Evolutionary conservation across 2,113 vertebrate species (phyloP).

Genomic region (Lagopus muta): DNA sequence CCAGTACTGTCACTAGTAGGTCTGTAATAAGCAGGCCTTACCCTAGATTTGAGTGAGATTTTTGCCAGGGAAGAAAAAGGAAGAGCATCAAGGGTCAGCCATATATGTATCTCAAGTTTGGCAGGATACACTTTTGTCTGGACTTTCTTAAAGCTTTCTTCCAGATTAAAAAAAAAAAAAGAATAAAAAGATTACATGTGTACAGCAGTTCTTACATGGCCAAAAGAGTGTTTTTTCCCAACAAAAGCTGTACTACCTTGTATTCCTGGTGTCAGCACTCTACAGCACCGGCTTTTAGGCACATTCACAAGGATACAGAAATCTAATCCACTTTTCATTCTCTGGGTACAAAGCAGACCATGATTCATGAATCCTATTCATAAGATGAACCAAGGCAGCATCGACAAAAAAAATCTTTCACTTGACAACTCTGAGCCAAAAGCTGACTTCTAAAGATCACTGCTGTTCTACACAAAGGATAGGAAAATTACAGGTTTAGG

Average conservation of each 20-base stretch:
- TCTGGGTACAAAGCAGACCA: neutral
- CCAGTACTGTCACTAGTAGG: neutral
- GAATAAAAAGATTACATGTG: neutral
- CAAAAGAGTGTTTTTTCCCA: neutral
- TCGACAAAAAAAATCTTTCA: neutral
- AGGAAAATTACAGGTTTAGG: neutral
- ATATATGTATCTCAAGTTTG: neutral
- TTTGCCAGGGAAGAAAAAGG: neutral
- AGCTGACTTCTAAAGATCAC: neutral
- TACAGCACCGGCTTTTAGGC: neutral
- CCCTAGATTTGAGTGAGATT: neutral
- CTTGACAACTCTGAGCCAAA: neutral
- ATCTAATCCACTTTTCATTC: conserved; percentile 10
- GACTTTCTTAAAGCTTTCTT: neutral
- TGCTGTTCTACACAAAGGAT: neutral
- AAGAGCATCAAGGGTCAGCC: neutral
- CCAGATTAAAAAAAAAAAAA: too few relatives aligned
- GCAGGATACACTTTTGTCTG: accelerated
- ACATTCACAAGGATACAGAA: neutral
- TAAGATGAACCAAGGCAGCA: neutral
- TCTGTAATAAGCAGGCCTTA: neutral
- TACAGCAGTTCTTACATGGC: neutral
- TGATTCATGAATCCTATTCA: conserved; percentile 7
- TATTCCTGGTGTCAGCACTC: neutral
- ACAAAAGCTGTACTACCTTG: neutral